Base-by-base conservation (phyloP, 2,888 invertebrate genomes). In the Nycteola revayana region DNA sequence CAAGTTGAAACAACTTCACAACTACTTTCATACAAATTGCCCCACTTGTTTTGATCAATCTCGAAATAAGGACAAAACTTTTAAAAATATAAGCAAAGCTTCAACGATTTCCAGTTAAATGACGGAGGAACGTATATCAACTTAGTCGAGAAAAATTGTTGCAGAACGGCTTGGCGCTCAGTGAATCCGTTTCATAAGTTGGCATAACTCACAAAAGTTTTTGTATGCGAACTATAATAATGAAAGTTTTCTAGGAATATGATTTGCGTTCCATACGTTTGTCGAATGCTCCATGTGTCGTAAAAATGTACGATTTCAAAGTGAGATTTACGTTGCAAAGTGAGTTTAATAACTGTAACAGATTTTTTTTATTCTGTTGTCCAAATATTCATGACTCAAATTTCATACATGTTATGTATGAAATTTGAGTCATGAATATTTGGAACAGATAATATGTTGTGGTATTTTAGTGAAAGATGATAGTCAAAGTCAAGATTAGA, bases 11-110 rank as follows among this genome's bases (percentile, higher is more conserved):
- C 14, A 14, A 14, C 14, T 14, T 14, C 14, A 5, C 11, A 26
- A 26, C 25, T 18, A 25, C 8, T 30, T 35, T 24, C 28, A 42
- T 34, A 41, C 11, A 42, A 53, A 42, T 41, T 35, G 9, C 10
- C 30, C 7, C 11, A 36, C 25, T 37, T 39, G 42, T 53, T 53
- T 51, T 49, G 33, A 43, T 47, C 41, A 42, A 39, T 41, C 10
- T 22, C 5, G 7, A 10, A 32, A 44, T 8, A 25, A 41, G 31
- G 42, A 43, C 29, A 27, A 14, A 5, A 5, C 14, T 14, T 14
- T 14, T 14, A 3, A 14, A 14, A 14, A 3, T 14, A 3, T 5
- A 14, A 14, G 14, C 8, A 28, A 27, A 30, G 9, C 8, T 32
- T 11, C 43, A 42, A 45, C 40, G 36, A 44, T 40, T n/a, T 28